Conservation (phyloP, 1,140 invertebrate species). For the Cardiocondyla obscurior region DNA sequence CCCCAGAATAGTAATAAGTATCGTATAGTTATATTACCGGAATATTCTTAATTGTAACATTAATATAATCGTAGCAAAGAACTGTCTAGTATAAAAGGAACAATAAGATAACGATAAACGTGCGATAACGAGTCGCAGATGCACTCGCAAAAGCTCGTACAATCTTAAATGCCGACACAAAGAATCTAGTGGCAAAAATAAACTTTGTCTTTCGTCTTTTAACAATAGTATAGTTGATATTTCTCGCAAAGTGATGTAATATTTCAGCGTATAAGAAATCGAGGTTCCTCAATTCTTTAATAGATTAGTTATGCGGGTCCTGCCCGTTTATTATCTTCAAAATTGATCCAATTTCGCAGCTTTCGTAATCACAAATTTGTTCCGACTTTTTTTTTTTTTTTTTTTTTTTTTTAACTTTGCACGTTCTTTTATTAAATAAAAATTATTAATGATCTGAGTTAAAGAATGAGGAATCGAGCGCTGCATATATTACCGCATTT, state of each 20-base stretch:
- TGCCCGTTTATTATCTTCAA: not conserved
- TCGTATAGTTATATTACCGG: conserved; percentile 12
- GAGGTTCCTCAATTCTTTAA: conserved; percentile 16
- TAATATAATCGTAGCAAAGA: not conserved
- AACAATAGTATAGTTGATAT: conserved; percentile 70
- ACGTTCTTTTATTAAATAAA: no score
- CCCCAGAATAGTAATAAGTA: conserved; percentile 43
- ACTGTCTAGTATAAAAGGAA: conserved; percentile 26
- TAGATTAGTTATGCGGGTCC: not conserved
- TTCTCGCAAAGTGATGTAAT: conserved; percentile 54
- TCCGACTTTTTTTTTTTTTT: not conserved
- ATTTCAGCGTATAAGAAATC: conserved; percentile 27
- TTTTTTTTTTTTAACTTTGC: no score
- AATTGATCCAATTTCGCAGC: not conserved
- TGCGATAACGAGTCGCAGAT: conserved; percentile 3
- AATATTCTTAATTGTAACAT: conserved; percentile 10
- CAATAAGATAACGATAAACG: not conserved
- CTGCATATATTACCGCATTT: no score
- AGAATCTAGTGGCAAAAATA: conserved; percentile 65
- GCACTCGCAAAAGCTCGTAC: not conserved
- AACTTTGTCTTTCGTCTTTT: conserved; percentile 57
- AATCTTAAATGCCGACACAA: conserved; percentile 61
- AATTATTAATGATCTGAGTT: no score
- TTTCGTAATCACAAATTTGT: not conserved
- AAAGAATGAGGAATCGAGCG: not conserved